Conservation (phyloP, 2,797 vertebrate species). For the Chlorospingus semifuscus region DNA sequence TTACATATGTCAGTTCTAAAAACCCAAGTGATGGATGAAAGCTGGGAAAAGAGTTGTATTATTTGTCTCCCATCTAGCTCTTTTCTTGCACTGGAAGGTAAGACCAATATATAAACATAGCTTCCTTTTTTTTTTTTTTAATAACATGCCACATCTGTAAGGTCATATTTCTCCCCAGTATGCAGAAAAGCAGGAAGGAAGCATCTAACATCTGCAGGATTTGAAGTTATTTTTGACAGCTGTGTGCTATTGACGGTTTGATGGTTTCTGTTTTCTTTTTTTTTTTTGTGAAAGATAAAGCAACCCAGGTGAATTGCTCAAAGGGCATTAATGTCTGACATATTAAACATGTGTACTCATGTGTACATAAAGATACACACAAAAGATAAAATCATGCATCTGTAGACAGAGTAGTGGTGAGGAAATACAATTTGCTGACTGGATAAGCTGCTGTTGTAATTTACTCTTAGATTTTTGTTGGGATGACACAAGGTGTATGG, state of each 20-base stretch:
- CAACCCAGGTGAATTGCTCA: conserved; percentile 50
- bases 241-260: conserved; percentile 4
- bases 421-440: background rate
- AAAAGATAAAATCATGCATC: background rate
- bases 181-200: conserved; percentile 40
- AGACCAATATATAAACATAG: background rate
- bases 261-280: background rate
- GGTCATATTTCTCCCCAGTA: conserved; percentile 35
- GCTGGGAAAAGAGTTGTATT: conserved; percentile 1
- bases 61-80: conserved; percentile 13
- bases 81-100: conserved; percentile 40
- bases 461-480: background rate
- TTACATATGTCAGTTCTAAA: conserved; percentile 31
- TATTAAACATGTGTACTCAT: background rate
- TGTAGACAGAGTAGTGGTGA: background rate
- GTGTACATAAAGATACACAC: background rate
- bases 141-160: conserved; percentile 13
- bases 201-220: conserved; percentile 40
- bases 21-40: conserved; percentile 19
- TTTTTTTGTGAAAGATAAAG: background rate
- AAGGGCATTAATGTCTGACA: background rate
- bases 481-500: background rate
- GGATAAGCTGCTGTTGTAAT: background rate
- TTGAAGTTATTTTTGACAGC: conserved; percentile 34
- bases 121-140: background rate